phyloP scores from a whole-genome alignment of 2,888 invertebrate species.

The Petrolisthes manimaculis region DNA sequence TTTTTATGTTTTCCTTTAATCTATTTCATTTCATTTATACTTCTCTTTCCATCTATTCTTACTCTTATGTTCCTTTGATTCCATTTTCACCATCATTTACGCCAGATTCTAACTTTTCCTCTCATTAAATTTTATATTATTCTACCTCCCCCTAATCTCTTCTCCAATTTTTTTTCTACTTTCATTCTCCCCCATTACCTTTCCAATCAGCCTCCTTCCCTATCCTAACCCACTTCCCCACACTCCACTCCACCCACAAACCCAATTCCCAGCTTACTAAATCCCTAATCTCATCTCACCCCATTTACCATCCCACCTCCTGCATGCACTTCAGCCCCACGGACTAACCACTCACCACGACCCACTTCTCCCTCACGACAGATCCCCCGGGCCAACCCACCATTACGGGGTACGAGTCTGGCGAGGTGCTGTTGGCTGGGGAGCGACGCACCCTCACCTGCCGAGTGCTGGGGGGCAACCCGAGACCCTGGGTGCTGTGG shows the following conservation, averaged over 20 bases:
- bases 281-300: neutral
- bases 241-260: too few relatives aligned
- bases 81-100: too few relatives aligned
- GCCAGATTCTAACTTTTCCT: too few relatives aligned
- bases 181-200: neutral
- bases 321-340: neutral
- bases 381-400: constrained; percentile 39
- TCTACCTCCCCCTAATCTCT: too few relatives aligned
- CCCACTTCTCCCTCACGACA: neutral
- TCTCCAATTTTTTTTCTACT: neutral
- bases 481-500: constrained; percentile 52
- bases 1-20: neutral
- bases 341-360: neutral
- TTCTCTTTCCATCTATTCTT: too few relatives aligned
- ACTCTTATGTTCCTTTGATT: too few relatives aligned
- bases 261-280: neutral
- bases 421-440: constrained; percentile 33
- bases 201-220: too few relatives aligned
- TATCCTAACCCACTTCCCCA: too few relatives aligned
- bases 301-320: neutral
- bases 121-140: too few relatives aligned
- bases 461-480: constrained; percentile 36
- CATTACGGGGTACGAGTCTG: constrained; percentile 42
- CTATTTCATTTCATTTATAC: too few relatives aligned
- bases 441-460: constrained; percentile 46